These are phyloP conservation scores for Papilio elwesi DNA, from an alignment of 2,888 invertebrate species.

Conservation along the genomic window DNA sequence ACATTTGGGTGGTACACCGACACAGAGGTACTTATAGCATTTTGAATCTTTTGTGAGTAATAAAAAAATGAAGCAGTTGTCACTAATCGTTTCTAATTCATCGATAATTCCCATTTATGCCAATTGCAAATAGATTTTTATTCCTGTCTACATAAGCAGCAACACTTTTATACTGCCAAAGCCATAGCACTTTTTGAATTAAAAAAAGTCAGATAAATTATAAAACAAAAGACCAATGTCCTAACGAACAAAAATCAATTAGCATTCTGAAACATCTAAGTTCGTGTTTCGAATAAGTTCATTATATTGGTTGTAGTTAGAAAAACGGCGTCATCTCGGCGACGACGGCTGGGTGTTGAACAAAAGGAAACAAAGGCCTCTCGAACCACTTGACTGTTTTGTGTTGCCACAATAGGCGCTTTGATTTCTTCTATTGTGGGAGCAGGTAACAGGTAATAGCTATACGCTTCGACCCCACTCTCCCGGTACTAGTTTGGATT, in stretches of 20 bases:
- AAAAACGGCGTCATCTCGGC: constrained; percentile 41
- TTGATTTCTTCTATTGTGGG: constrained; percentile 69
- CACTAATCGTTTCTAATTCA: too few relatives aligned
- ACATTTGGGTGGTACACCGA: neutral
- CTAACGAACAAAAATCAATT: constrained; percentile 23
- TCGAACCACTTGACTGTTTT: constrained; percentile 70
- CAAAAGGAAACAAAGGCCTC: constrained; percentile 54
- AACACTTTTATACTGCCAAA: too few relatives aligned
- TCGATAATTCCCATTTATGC: too few relatives aligned
- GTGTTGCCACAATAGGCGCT: constrained; percentile 63
- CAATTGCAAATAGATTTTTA: too few relatives aligned
- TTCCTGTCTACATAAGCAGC: too few relatives aligned
- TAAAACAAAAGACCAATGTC: neutral
- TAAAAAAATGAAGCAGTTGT: too few relatives aligned
- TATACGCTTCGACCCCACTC: constrained; percentile 38
- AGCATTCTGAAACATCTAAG: constrained; percentile 35
- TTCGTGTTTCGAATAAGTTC: constrained; percentile 37
- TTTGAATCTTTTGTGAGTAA: too few relatives aligned
- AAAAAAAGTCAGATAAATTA: neutral
- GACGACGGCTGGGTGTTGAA: constrained; percentile 41
- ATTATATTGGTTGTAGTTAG: constrained; percentile 37
- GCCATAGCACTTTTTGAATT: neutral
- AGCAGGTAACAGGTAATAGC: constrained; percentile 56
- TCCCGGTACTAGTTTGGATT: constrained; percentile 43
- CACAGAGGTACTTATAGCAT: too few relatives aligned